phyloP scores from a whole-genome alignment of 2,797 vertebrate genomes.

The Diglossa cyanea region DNA sequence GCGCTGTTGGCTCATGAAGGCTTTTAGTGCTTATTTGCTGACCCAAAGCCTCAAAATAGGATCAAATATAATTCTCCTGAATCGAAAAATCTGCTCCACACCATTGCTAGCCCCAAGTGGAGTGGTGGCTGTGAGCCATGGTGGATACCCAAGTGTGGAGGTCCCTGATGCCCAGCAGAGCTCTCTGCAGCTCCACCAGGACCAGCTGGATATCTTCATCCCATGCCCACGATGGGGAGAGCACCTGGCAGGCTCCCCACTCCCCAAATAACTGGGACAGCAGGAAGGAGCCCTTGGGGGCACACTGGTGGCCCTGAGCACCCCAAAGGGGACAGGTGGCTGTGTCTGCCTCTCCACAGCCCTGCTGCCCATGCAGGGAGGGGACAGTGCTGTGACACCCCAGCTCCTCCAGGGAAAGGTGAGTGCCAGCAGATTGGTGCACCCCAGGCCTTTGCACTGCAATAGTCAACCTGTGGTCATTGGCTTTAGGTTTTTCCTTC shows the following conservation, averaged over 20 bases:
- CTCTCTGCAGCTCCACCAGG: neutral
- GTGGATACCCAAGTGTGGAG: fast-evolving
- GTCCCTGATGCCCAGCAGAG: fast-evolving
- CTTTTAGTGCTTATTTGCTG: neutral
- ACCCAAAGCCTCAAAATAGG: neutral
- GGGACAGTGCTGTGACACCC: neutral
- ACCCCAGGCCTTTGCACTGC: neutral
- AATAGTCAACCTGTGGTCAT: neutral
- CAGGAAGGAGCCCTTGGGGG: neutral
- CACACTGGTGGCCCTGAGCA: neutral
- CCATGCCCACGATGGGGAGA: fast-evolving
- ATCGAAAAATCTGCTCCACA: fast-evolving
- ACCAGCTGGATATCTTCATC: neutral
- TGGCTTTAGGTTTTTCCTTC: neutral
- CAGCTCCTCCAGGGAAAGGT: neutral
- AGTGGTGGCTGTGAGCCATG: neutral
- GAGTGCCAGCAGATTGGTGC: fast-evolving
- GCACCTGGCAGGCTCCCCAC: fast-evolving
- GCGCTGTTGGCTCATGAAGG: neutral
- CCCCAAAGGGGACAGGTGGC: neutral
- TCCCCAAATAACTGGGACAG: neutral
- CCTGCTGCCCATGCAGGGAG: fast-evolving
- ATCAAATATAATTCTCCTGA: neutral
- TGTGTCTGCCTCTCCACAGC: neutral
- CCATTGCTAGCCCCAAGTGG: fast-evolving